A percentile compares a stretch with the other conserved stretches of the same genome.
These are phyloP conservation scores for Leptodactylus fuscus DNA, from an alignment of 2,113 vertebrate species.

Conservation along the genomic window DNA sequence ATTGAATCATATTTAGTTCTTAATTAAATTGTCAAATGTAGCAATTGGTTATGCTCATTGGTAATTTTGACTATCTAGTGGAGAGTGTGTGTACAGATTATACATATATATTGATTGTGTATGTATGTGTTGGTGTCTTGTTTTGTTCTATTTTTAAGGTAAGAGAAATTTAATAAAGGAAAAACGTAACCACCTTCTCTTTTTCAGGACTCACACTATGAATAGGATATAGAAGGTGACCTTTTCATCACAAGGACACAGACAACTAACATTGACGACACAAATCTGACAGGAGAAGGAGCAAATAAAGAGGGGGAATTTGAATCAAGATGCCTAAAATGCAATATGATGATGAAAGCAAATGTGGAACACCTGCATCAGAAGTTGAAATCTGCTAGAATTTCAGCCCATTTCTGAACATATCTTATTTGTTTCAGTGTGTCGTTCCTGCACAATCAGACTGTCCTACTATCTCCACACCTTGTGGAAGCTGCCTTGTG, in stretches of 20 bases:
- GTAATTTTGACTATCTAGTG: too few species aligned
- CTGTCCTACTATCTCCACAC: slow-evolving; percentile 88
- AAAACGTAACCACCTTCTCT: too few species aligned
- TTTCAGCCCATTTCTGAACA: slow-evolving; percentile 82
- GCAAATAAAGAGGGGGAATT: slow-evolving; percentile 73
- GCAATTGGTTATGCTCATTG: too few species aligned
- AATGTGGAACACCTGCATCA: slow-evolving; percentile 81
- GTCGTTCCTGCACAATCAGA: slow-evolving; percentile 99
- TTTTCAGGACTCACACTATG: slow-evolving; percentile 79
- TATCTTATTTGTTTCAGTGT: slow-evolving; percentile 83
- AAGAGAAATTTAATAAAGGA: neutral
- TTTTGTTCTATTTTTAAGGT: neutral
- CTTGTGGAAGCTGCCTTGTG: slow-evolving; percentile 95
- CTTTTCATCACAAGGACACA: slow-evolving; percentile 91
- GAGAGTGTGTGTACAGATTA: too few species aligned
- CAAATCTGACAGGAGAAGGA: slow-evolving; percentile 80
- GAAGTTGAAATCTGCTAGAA: slow-evolving; percentile 77
- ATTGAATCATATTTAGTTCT: too few species aligned
- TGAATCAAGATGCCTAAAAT: slow-evolving; percentile 86
- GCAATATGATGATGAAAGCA: slow-evolving; percentile 85
- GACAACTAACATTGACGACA: slow-evolving; percentile 87
- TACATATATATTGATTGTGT: too few species aligned
- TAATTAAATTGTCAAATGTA: too few species aligned
- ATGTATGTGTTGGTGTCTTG: too few species aligned
- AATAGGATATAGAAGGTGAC: slow-evolving; percentile 86